phyloP scores from a whole-genome alignment of 2,888 invertebrate species.

The Augochlorella aurata region DNA sequence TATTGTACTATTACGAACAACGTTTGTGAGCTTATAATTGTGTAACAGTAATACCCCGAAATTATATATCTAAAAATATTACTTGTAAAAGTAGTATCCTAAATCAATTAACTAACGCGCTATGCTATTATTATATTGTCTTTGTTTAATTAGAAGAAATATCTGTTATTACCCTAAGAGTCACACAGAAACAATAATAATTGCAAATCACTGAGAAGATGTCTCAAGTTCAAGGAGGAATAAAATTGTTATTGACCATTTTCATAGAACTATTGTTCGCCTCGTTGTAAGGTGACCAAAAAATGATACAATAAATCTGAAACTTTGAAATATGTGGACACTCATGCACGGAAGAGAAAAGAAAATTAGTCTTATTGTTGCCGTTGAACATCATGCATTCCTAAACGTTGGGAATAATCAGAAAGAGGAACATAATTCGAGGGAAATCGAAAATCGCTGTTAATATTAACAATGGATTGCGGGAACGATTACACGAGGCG shows the following conservation, averaged over 20 bases:
- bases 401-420: too few species aligned
- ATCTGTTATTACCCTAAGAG: background rate
- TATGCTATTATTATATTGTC: background rate
- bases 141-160: background rate
- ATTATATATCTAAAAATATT: background rate
- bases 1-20: too few species aligned
- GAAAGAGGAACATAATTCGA: too few species aligned
- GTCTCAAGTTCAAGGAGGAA: background rate
- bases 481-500: background rate
- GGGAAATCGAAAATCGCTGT: background rate
- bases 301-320: background rate
- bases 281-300: background rate
- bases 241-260: background rate
- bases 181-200: constrained; percentile 11
- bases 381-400: too few species aligned
- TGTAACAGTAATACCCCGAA: background rate
- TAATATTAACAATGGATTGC: background rate
- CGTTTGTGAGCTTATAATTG: background rate
- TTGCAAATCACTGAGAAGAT: background rate
- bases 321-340: background rate
- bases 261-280: background rate
- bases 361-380: too few species aligned
- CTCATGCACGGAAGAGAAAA: background rate
- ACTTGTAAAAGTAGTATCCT: background rate
- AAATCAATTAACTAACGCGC: background rate